Base-by-base conservation (phyloP, 2,113 vertebrate species). In the Prunella fulvescens region DNA sequence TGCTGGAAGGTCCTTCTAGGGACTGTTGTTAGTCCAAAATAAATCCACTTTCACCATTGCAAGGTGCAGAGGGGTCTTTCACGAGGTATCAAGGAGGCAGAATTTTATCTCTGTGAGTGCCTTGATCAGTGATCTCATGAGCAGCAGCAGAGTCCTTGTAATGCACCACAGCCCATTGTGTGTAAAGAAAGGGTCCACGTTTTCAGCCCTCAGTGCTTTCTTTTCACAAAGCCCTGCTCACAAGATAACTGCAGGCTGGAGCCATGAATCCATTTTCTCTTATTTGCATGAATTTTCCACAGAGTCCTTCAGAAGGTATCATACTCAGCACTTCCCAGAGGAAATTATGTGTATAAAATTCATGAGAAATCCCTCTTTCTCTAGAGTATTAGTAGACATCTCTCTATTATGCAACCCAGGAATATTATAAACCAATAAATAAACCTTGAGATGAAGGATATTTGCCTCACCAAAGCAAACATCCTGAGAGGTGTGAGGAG, bases 221-320 rank as follows among this genome's bases (percentile, higher is more conserved):
- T 0, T 56, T 48, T 61, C 61, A 92, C 72, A 90, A 94, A 95
- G 44, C 22, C 39, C 51, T 64, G 24, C 37, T 94, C 86, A 74
- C 37, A 35, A 29, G 48, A 61, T 82, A 64, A 92, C 81, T 89
- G 58, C 86, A 91, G 84, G 81, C 96, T 96, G 93, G 53, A 92
- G 78, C 70, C 61, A 33, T 76, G 89, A 95, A 94, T 95, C 81
- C 78, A 89, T 94, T 95, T 96, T 76, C 61, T 39, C 87, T 92
- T 96, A 95, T 92, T 95, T 95, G 95, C 91, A 95, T 89, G 91
- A 87, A 96, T 95, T 97, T 95, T 97, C 94, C 84, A 94, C 47
- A 61, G 61, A 87, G 78, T 95, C 94, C 89, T 95, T 93, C 95
- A 92, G 84, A 71, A 96, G 62, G 70, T 82, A 93, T 95, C 89